Evolutionary conservation across 2,888 invertebrate species (phyloP), one percentile per base, ranked within the genome.

Genomic region (Pterostichus niger): DNA sequence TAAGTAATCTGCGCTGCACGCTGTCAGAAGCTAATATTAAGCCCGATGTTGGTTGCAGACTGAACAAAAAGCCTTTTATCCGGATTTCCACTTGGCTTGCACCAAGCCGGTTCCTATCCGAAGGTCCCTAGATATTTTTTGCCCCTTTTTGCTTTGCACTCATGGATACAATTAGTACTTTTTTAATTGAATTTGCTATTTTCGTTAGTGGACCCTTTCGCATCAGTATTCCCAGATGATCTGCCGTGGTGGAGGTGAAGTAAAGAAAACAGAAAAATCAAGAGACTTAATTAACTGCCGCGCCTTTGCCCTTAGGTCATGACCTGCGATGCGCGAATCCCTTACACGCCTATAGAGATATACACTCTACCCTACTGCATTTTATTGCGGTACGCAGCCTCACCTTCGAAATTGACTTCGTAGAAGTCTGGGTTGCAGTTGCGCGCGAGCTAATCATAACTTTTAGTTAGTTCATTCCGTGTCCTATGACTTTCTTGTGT

Each of bases 261-360:
- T 40, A 73, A 81, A 81, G 81, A 81, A 81, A 81, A 71, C 73
- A 73, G 54, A 80, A 80, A 73, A 71, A 81, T 81, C 81, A 81
- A 73, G 81, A 24, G 71, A 81, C 81, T 80, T 81, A 81, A 81
- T 81, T 81, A 81, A 71, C 54, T 68, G 44, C 46, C 68, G 49
- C 17, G 52, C 33, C 75, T 49, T 75, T 15, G 17, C 49, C 52
- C 52, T 75, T 44, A 52, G 75, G 75, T 75, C 75, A 52, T 13
- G 68, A 71, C 44, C 68, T 71, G 33, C n/a, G 33, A 33, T 13
- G 64, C 35, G 49, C 49, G 49, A 13, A 49, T 9, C 40, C 40
- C 40, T 40, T 40, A 40, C 24, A 24, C 24, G 24, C 24, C 24
- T 24, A 3, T 44, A 44, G 44, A 44, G 44, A 44, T 44, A 44